A percentile compares a stretch with the other conserved stretches of the same genome.
phyloP scores from a whole-genome alignment of 2,113 vertebrate genomes.

The Callaeas wilsoni region DNA sequence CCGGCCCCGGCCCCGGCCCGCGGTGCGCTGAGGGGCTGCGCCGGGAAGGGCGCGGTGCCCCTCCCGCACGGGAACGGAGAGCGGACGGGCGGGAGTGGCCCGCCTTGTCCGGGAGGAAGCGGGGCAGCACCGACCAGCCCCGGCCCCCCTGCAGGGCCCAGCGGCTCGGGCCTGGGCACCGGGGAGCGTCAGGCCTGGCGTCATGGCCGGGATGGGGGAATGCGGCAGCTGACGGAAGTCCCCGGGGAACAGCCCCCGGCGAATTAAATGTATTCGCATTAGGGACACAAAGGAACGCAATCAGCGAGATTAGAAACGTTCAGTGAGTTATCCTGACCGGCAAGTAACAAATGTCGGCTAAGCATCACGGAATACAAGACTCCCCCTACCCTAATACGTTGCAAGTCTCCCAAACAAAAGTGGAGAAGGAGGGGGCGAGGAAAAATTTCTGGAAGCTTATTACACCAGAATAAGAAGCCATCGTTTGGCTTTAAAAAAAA shows the following conservation, averaged over 20 bases:
- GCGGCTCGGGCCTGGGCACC: not conserved
- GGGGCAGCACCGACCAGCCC: not conserved
- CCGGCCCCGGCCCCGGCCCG: not conserved
- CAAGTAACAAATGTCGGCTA: not conserved
- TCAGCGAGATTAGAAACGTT: not conserved
- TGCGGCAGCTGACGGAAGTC: not conserved
- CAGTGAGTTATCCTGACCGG: too few relatives aligned
- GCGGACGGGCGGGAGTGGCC: not conserved
- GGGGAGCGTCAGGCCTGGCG: not conserved
- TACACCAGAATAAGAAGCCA: too few relatives aligned
- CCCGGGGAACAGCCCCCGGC: too few relatives aligned
- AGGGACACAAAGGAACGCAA: not conserved
- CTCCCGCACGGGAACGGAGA: not conserved
- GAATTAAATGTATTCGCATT: not conserved
- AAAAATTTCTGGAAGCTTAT: not conserved
- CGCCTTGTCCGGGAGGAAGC: not conserved
- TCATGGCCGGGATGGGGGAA: not conserved
- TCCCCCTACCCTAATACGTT: accelerated
- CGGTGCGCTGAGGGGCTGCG: too few relatives aligned
- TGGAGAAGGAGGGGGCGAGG: too few relatives aligned
- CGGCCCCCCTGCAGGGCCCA: not conserved
- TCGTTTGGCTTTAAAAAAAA: not conserved
- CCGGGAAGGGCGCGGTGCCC: not conserved
- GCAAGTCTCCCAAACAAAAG: not conserved
- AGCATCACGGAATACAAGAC: accelerated